phyloP scores from a whole-genome alignment of 2,797 vertebrate species.

The Lutjanus campechanus region DNA sequence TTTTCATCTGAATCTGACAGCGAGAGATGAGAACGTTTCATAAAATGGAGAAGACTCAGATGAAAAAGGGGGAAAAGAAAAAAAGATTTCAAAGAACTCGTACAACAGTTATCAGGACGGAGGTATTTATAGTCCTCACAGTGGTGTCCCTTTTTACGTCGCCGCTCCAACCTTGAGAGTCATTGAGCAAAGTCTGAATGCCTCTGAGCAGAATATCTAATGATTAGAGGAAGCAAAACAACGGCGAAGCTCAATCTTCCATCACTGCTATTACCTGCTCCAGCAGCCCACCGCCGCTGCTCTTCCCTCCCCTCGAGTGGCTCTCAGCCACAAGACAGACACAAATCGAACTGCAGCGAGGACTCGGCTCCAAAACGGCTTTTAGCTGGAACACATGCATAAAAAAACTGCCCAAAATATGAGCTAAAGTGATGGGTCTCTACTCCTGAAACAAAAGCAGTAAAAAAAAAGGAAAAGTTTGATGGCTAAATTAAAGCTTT shows the following conservation, averaged over 20 bases:
- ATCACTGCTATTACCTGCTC: slow-evolving; percentile 47
- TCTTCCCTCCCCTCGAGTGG: slow-evolving; percentile 14
- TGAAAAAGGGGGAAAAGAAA: slow-evolving; percentile 9
- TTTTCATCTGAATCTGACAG: slow-evolving; percentile 35
- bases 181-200: slow-evolving; percentile 51
- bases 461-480: neutral
- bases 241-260: slow-evolving; percentile 31
- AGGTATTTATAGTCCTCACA: slow-evolving; percentile 41
- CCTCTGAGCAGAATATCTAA: slow-evolving; percentile 62
- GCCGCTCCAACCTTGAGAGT: slow-evolving; percentile 60
- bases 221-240: slow-evolving; percentile 56
- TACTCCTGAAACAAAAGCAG: neutral
- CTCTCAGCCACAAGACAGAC: slow-evolving; percentile 18
- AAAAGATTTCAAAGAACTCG: slow-evolving; percentile 20
- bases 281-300: slow-evolving; percentile 9
- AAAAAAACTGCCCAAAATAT: neutral
- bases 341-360: slow-evolving; percentile 29
- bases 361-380: slow-evolving; percentile 29
- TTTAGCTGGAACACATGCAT: slow-evolving; percentile 14
- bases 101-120: neutral
- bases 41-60: slow-evolving; percentile 5
- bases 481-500: neutral
- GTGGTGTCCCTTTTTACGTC: slow-evolving; percentile 53
- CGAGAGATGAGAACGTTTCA: neutral
- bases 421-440: slow-evolving; percentile 9